A percentile compares a stretch with the other conserved stretches of the same genome.
Evolutionary conservation across 2,797 vertebrate species (phyloP).

Genomic region (Rachycentron canadum): DNA sequence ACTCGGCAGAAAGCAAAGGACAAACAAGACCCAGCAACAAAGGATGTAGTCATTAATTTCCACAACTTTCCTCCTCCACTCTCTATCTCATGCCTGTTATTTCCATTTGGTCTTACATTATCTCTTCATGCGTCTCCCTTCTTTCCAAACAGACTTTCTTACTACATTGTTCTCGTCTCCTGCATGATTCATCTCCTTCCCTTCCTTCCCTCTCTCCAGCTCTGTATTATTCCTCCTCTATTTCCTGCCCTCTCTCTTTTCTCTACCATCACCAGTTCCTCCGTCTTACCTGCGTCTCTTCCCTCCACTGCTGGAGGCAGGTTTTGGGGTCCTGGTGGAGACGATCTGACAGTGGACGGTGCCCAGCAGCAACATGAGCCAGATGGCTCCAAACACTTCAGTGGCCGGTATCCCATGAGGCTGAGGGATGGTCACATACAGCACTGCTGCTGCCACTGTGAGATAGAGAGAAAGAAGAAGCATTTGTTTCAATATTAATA

Average conservation of each 20-base stretch:
- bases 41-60: background rate
- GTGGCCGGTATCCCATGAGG: constrained; percentile 94
- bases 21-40: constrained; percentile 26
- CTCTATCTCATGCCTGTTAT: background rate
- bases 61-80: background rate
- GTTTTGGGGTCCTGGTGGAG: constrained; percentile 96
- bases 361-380: constrained; percentile 97
- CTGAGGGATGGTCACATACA: constrained; percentile 89
- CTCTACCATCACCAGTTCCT: background rate
- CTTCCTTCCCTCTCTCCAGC: background rate
- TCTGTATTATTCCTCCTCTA: background rate
- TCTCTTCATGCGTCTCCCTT: background rate
- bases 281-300: constrained; percentile 93
- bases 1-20: constrained; percentile 20
- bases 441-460: constrained; percentile 90
- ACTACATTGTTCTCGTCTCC: background rate
- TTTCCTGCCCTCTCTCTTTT: background rate
- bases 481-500: background rate
- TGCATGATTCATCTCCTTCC: background rate
- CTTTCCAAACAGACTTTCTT: background rate
- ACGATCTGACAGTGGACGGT: constrained; percentile 99
- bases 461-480: constrained; percentile 38
- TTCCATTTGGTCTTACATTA: background rate
- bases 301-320: constrained; percentile 87
- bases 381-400: constrained; percentile 93